phyloP scores from a whole-genome alignment of 2,888 invertebrate species.

The Dryadula phaetusa region DNA sequence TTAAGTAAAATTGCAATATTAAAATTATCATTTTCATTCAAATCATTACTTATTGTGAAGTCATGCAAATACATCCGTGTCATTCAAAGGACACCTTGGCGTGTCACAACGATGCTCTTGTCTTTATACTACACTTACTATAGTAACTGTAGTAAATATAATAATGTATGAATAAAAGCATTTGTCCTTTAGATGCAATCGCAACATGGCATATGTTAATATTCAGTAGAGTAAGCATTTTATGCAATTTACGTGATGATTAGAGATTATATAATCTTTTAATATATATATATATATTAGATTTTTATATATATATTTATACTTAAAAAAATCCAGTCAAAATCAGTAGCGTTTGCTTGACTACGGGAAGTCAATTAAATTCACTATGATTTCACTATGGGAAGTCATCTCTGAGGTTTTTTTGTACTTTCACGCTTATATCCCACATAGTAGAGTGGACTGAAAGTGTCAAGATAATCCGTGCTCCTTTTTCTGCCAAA shows the following conservation, averaged over 20 bases:
- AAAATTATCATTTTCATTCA: not conserved
- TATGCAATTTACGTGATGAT: constrained; percentile 23
- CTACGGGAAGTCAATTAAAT: no score
- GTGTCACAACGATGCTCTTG: not conserved
- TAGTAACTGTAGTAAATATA: not conserved
- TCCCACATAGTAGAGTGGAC: no score
- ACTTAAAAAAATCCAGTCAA: no score
- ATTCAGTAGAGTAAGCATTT: constrained; percentile 12
- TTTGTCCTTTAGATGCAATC: constrained; percentile 25
- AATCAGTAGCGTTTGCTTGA: no score
- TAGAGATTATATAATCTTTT: constrained; percentile 3
- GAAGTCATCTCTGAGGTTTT: no score
- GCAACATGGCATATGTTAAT: constrained; percentile 17
- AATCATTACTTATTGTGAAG: not conserved
- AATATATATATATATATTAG: not conserved
- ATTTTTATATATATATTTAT: no score
- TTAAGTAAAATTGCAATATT: not conserved
- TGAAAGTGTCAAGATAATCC: no score
- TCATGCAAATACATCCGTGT: constrained; percentile 15
- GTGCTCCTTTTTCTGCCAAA: no score
- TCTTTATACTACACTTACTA: not conserved
- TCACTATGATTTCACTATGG: no score
- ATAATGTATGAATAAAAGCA: not conserved
- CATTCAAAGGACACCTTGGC: constrained; percentile 4
- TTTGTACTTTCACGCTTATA: no score